These are phyloP conservation scores for Colius striatus DNA, from an alignment of 2,113 vertebrate genomes.

Conservation along the genomic window DNA sequence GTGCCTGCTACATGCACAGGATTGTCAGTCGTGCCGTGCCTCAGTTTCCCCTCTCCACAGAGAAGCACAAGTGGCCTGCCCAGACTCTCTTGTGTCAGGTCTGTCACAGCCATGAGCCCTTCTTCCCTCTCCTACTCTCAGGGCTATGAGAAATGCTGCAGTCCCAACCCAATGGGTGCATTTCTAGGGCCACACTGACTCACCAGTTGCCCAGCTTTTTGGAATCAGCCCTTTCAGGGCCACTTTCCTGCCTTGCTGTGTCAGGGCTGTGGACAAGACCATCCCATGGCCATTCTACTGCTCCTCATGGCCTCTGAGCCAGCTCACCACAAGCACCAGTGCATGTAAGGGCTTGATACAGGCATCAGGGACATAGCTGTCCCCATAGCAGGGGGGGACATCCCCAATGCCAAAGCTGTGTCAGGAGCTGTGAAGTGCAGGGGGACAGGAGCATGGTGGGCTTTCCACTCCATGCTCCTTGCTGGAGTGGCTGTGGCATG, in stretches of 20 bases:
- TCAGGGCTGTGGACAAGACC: accelerated
- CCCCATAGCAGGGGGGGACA: accelerated
- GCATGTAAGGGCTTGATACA: accelerated
- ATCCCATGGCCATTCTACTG: accelerated
- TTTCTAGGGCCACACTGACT: not conserved
- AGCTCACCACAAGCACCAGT: accelerated
- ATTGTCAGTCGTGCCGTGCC: too few species aligned
- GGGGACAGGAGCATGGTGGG: accelerated
- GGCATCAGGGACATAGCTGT: accelerated
- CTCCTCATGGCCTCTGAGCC: not conserved
- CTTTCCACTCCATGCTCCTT: accelerated
- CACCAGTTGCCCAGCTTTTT: not conserved
- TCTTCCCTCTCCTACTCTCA: accelerated
- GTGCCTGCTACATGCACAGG: too few species aligned
- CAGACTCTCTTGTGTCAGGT: accelerated
- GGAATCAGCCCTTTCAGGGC: not conserved
- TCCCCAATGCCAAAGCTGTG: not conserved
- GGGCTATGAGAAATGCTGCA: not conserved
- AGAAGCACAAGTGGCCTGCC: accelerated
- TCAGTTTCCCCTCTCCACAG: accelerated
- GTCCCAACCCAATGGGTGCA: accelerated
- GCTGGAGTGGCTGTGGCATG: accelerated
- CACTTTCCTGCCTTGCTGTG: accelerated
- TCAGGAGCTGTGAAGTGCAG: accelerated
- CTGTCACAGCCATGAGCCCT: not conserved